Conservation (phyloP, 2,113 vertebrate species). For the Rhagologus leucostigma region DNA sequence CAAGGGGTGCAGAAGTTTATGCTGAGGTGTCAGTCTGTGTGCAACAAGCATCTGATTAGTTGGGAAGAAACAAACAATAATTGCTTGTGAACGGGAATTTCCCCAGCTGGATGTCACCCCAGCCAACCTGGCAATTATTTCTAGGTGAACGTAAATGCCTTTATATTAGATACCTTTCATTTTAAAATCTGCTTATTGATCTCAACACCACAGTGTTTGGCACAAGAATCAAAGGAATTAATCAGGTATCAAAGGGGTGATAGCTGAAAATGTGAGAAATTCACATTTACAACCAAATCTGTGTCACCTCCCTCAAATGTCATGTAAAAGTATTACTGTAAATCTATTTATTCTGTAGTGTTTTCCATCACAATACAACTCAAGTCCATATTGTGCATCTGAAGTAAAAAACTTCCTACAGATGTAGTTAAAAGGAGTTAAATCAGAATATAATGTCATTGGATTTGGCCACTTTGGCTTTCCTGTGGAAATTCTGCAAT, state of each 20-base stretch:
- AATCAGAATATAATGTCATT: background rate
- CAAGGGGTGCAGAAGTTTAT: background rate
- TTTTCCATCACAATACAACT: background rate
- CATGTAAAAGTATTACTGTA: background rate
- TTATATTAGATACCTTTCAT: background rate
- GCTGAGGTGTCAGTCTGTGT: background rate
- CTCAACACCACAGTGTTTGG: background rate
- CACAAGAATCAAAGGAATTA: background rate
- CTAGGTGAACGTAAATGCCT: background rate
- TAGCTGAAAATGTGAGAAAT: background rate
- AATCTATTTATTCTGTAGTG: background rate
- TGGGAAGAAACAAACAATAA: background rate
- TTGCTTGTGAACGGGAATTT: background rate
- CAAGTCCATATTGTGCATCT: background rate
- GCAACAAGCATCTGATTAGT: background rate
- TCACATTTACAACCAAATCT: background rate
- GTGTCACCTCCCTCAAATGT: background rate
- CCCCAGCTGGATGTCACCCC: background rate
- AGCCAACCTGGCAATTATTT: background rate
- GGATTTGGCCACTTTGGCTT: background rate
- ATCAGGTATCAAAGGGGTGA: background rate
- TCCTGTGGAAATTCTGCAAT: background rate
- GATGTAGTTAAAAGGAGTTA: background rate
- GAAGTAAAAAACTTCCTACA: background rate
- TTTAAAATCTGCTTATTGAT: background rate